These are phyloP conservation scores for Myotis myotis DNA, from an alignment of 2,797 vertebrate species.

Conservation along the genomic window DNA sequence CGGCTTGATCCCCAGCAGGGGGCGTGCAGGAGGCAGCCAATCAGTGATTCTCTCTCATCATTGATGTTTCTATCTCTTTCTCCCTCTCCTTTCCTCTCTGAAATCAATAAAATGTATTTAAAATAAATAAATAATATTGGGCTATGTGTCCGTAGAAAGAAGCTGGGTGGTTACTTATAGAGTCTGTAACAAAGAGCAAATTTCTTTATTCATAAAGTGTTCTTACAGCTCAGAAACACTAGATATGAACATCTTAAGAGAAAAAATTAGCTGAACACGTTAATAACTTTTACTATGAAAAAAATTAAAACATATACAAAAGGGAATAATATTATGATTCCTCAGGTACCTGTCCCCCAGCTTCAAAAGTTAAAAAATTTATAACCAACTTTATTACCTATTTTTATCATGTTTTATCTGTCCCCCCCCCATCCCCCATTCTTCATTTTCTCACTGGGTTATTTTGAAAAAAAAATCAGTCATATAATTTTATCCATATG, in stretches of 20 bases:
- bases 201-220: neutral
- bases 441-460: neutral
- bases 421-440: fast-evolving
- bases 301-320: neutral
- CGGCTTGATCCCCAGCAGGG: no score
- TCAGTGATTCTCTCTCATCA: no score
- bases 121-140: neutral
- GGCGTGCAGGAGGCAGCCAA: no score
- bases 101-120: no score
- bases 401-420: fast-evolving
- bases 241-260: neutral
- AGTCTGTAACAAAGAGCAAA: neutral
- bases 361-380: neutral
- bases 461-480: neutral
- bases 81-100: neutral
- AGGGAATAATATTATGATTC: neutral
- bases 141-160: neutral
- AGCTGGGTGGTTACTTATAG: neutral
- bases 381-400: neutral
- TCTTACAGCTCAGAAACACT: neutral
- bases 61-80: no score
- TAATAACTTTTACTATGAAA: neutral
- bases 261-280: neutral
- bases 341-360: neutral
- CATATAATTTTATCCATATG: neutral